Percentiles rank a stretch among this genome's conserved stretches.
Evolutionary conservation across 2,113 vertebrate species (phyloP).

Genomic region (Ardeotis arabs): DNA sequence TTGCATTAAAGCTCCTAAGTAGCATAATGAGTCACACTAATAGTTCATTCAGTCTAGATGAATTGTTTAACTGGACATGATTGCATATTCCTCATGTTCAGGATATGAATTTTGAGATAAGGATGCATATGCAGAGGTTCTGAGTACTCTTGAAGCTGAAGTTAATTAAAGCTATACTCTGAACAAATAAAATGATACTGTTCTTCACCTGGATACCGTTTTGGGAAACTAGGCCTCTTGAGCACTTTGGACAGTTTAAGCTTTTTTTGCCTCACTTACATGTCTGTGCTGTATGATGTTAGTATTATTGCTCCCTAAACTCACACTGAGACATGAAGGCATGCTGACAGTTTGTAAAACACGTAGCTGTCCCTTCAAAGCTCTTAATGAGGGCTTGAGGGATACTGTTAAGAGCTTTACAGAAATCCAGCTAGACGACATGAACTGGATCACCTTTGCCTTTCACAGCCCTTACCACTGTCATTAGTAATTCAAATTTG

Average conservation of each 20-base stretch:
- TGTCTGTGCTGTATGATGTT: fast-evolving
- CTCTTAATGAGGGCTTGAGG: not conserved
- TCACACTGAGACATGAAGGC: not conserved
- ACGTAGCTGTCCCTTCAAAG: not conserved
- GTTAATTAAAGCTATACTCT: not conserved
- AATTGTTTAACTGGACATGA: not conserved
- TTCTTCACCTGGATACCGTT: too few relatives aligned
- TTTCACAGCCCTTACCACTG: not conserved
- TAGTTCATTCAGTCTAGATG: not conserved
- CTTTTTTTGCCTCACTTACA: not conserved
- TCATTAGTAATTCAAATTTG: not conserved
- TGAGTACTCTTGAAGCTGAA: not conserved
- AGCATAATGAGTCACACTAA: not conserved
- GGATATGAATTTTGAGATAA: not conserved
- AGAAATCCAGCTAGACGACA: not conserved
- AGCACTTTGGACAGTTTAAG: not conserved
- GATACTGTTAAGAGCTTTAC: not conserved
- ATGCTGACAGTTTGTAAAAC: not conserved
- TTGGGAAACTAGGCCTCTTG: not conserved
- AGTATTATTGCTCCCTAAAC: not conserved
- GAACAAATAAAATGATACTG: not conserved
- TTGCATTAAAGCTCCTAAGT: not conserved
- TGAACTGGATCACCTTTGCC: not conserved
- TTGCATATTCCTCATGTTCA: not conserved
- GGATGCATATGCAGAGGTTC: not conserved